phyloP scores from a whole-genome alignment of 30 jellyfish, hydroid and myxozoan genomes.

The Euphysa ruthae region DNA sequence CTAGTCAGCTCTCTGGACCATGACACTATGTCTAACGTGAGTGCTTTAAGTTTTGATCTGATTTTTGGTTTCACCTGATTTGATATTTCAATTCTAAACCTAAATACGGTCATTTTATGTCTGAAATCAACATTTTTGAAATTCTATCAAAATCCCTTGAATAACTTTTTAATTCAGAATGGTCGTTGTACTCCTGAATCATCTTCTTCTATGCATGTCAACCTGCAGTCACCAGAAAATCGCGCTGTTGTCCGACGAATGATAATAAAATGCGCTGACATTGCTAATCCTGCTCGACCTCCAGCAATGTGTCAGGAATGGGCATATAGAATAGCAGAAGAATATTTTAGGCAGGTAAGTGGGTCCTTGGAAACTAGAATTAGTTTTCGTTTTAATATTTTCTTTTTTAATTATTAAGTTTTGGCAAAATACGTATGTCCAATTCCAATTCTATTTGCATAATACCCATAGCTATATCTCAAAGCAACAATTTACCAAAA shows the following conservation, averaged over 20 bases:
- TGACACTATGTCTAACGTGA: not conserved
- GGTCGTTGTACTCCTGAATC: conserved; percentile 97
- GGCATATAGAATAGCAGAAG: conserved; percentile 95
- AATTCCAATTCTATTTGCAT: too few relatives aligned
- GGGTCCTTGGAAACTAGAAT: too few relatives aligned
- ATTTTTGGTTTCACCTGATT: too few relatives aligned
- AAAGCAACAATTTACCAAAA: too few relatives aligned
- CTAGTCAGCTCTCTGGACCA: conserved; percentile 48
- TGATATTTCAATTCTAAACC: too few relatives aligned
- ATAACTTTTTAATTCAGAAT: conserved; percentile 32
- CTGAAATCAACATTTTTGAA: too few relatives aligned
- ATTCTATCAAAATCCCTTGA: not conserved
- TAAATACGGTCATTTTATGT: too few relatives aligned
- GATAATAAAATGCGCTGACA: conserved; percentile 94
- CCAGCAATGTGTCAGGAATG: conserved; percentile 61
- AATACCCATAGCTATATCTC: too few relatives aligned
- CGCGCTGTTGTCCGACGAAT: conserved; percentile 67
- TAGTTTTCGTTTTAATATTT: too few relatives aligned
- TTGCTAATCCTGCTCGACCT: conserved; percentile 96
- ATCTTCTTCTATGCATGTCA: conserved; percentile 50
- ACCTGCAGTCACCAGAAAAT: conserved; percentile 78
- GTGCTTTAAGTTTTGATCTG: too few relatives aligned
- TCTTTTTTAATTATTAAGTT: too few relatives aligned
- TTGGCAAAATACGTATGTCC: too few relatives aligned
- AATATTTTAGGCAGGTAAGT: conserved; percentile 83